phyloP scores from a whole-genome alignment of 2,888 invertebrate genomes.

The Orthosia gracilis region DNA sequence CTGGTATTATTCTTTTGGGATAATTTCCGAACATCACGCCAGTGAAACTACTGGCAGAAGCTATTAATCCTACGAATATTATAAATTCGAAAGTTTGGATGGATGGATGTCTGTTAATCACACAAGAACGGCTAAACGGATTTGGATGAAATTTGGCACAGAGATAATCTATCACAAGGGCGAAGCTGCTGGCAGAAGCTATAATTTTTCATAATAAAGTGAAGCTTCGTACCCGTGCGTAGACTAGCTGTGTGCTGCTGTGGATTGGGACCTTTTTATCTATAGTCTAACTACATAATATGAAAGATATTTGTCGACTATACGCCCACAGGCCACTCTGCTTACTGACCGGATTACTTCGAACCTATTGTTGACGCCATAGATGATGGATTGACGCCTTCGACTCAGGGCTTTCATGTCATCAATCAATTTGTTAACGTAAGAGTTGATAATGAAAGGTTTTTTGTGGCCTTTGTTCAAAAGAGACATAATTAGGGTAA shows the following conservation, averaged over 20 bases:
- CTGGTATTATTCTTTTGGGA: too few species aligned
- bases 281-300: background rate
- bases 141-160: too few species aligned
- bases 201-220: too few species aligned
- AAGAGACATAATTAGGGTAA: background rate
- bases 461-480: slow-evolving; percentile 1
- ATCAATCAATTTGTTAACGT: slow-evolving; percentile 41
- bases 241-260: background rate
- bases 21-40: too few species aligned
- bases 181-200: too few species aligned
- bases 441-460: slow-evolving; percentile 4
- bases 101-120: too few species aligned
- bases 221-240: background rate
- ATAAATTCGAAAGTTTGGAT: too few species aligned
- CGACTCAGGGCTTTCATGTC: slow-evolving; percentile 26
- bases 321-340: slow-evolving; percentile 33
- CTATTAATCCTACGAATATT: too few species aligned
- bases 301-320: background rate
- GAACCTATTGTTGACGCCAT: slow-evolving; percentile 29
- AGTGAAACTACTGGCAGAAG: too few species aligned
- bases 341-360: slow-evolving; percentile 40
- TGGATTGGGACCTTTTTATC: too few species aligned
- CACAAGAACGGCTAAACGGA: too few species aligned
- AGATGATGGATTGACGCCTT: slow-evolving; percentile 32
- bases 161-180: too few species aligned